These are phyloP conservation scores for Tinamus guttatus DNA, from an alignment of 2,113 vertebrate species.

Conservation along the genomic window DNA sequence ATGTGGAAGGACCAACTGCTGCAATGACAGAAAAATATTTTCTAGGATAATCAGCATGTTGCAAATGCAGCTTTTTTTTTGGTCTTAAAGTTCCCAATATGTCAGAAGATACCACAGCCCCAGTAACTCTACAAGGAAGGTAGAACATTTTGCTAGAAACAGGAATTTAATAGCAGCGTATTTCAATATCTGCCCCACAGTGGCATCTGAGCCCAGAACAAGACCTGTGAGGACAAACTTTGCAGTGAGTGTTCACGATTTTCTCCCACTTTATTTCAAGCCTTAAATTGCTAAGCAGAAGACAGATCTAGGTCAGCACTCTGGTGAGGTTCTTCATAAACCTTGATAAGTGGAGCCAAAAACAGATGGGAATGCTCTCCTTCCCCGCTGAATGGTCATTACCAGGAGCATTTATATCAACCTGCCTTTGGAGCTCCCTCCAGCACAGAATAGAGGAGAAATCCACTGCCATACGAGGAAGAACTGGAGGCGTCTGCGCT, in stretches of 20 bases:
- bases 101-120: background rate
- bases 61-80: background rate
- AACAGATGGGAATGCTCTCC: background rate
- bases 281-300: background rate
- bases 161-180: background rate
- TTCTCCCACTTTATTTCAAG: conserved; percentile 35
- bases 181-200: background rate
- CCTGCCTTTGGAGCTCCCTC: background rate
- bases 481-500: background rate
- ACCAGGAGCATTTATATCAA: background rate
- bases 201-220: background rate
- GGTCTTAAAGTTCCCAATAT: background rate
- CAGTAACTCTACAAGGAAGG: background rate
- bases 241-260: conserved; percentile 32
- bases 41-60: background rate
- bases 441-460: background rate
- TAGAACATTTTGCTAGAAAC: background rate
- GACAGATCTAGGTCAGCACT: conserved; percentile 54
- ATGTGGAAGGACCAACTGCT: background rate
- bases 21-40: background rate
- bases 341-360: background rate
- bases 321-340: background rate
- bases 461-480: background rate
- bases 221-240: conserved; percentile 34
- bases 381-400: background rate